Base-by-base conservation (phyloP, 2,888 invertebrate genomes). In the Odontothrips loti region DNA sequence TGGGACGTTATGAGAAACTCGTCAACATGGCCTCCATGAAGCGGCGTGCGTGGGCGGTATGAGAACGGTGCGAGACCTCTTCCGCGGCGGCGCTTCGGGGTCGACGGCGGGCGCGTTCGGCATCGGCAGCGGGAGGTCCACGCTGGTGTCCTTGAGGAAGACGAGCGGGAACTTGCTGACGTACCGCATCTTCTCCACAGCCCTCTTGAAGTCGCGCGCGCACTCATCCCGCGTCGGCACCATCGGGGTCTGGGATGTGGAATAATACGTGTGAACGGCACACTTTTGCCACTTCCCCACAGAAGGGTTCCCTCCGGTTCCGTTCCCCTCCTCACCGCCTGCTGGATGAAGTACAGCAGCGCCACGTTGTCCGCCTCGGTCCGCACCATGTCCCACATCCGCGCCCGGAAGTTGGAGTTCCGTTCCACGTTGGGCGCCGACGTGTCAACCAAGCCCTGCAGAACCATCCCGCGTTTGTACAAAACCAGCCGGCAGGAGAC, bases 151-250 rank as follows among this genome's bases (percentile, higher is more conserved):
- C 68, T 68, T 68, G 68, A 68, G 68, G 68, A 68, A 68, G 23
- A 9, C 0, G 9, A 68, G 68, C 68, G 68, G 68, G 68, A 68
- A 68, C 23, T 23, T 20, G 23, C 23, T 10, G n/a, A 23, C 11
- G 68, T 23, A 68, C 23, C 23, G 20, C 68, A 68, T 68, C 68
- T 68, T 27, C 23, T 68, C 6, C 68, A 68, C 68, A 6, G 68
- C 68, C 68, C 23, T 68, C 23, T 23, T 6, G 68, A 68, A 68
- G 68, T 68, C 68, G 11, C 68, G 68, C 23, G 68, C 68, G 68
- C 68, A 68, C 68, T 68, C 68, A 23, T 68, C 68, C 9, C 68
- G 68, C 68, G 68, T 68, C 27, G 68, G 68, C 23, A 68, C 68
- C 68, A 23, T 23, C 23, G 68, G 68, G 0, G 23, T 23, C 68